Base-by-base conservation (phyloP, 2,113 vertebrate genomes). In the Prietella phreatophila region DNA sequence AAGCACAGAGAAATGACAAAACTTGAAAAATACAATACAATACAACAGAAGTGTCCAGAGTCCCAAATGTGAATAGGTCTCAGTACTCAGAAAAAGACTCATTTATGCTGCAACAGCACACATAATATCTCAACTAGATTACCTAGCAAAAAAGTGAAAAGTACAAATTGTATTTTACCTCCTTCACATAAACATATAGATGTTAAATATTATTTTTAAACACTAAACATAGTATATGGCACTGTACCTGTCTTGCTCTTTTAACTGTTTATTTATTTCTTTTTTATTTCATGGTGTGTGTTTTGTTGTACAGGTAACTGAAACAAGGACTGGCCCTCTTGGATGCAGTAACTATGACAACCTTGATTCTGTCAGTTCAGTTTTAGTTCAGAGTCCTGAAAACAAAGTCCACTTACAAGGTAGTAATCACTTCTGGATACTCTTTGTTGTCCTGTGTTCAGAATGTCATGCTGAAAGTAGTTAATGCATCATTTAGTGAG, bases 261-360 rank as follows among this genome's bases (percentile, higher is more conserved):
- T 61, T 84, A 86, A 85, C 33, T 47, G 3, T 5, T 50, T 50
- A 2, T 50, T 36, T 36, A 0, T 71, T 36, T 33, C 36, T 19
- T 71, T 36, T 19, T 76, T 25, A 88, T 84, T 2, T 11, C 15
- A 33, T 42, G 80, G 89, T 89, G 19, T 88, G 30, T 93, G 90
- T 94, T 87, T 93, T 92, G 92, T 94, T 94, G 76, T 91, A 90
- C 94, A 99, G 98, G 98, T 99, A 92, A 99, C 97, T 85, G 98
- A 99, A 95, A 99, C 97, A 0, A 95, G 98, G 91, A 99, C 98
- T 0, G 98, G 98, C 90, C 98, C 98, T 86, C 97, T 99, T 47
- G 98, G 98, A 94, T 99, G 98, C 96, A 99, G 98, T 97, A 99
- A 99, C 96, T 99, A 99, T 96, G 98, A 99, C 97, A 99, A 99